A percentile compares a stretch with the other conserved stretches of the same genome.
phyloP scores from a whole-genome alignment of 2,888 invertebrate genomes.

The Rhodophaea formosa region DNA sequence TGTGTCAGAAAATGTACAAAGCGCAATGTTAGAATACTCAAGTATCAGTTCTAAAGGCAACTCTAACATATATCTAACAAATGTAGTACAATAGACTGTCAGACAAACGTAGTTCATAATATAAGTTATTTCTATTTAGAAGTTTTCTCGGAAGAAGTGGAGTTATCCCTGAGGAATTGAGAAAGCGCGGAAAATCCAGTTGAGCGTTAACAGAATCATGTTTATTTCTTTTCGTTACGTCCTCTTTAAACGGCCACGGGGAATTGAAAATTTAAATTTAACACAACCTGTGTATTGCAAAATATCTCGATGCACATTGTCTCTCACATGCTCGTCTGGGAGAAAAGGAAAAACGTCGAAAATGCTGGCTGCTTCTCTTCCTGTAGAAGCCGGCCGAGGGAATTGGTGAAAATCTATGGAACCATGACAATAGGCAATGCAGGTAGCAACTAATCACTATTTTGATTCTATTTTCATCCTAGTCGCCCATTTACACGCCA shows the following conservation, averaged over 20 bases:
- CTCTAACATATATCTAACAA: background rate
- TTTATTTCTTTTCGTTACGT: constrained; percentile 44
- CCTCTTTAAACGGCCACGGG: constrained; percentile 32
- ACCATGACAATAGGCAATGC: no score
- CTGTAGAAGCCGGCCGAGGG: no score
- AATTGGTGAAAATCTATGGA: no score
- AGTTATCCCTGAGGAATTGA: constrained; percentile 33
- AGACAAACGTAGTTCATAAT: constrained; percentile 12
- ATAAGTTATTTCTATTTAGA: constrained; percentile 18
- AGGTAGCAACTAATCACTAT: no score
- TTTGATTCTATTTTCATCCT: no score
- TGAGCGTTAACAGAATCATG: constrained; percentile 40
- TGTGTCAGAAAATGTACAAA: background rate
- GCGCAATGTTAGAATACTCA: background rate
- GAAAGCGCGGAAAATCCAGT: constrained; percentile 41
- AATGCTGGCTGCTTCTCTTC: no score
- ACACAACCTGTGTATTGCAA: background rate
- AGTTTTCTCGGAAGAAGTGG: constrained; percentile 17
- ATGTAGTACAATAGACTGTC: background rate
- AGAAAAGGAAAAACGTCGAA: no score
- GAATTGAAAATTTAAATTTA: constrained; percentile 17
- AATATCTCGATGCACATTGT: no score
- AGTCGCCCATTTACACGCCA: no score
- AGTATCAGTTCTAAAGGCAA: background rate
- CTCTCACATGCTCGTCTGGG: no score